Evolutionary conservation across 2,113 vertebrate species (phyloP), one percentile per base, ranked within the genome.

Genomic region (Prietella phreatophila): DNA sequence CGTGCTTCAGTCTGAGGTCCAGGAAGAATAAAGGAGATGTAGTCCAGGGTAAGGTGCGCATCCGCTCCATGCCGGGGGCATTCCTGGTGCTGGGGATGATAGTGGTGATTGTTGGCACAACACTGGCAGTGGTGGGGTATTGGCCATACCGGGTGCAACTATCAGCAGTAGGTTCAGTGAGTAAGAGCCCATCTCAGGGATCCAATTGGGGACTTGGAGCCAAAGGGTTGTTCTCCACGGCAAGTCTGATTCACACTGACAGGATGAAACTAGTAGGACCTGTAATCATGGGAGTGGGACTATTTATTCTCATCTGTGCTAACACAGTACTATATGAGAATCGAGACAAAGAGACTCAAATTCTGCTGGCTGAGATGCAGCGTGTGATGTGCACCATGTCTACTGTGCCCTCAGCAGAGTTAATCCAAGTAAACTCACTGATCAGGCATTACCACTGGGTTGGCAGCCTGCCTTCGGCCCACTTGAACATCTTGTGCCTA

Each of bases 311-410:
- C 92, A 99, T 99, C 93, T 99, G 98, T 0, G 98, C 98, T 89
- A 99, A 99, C 95, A 99, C 98, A 0, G 96, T 99, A 84, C 95
- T 99, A n/a, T 98, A 99, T 0, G 98, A 99, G 94, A 99, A 99
- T 95, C 94, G 98, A 13, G 98, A 99, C 93, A 92, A 96, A 90
- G 98, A 99, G 93, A 99, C 98, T 1, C 96, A 96, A 84, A 94
- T 92, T 93, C 95, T 99, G 61, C 87, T 96, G 87, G 96, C 97
- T 89, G 96, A 97, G 93, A 97, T 97, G 94, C 96, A 95, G 87
- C 97, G 94, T 11, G 95, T 95, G 4, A 95, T 96, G 91, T 97
- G 95, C 88, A 94, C 91, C 36, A 93, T 97, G 92, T 95, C 96
- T 86, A 93, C 93, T 0, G 94, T 91, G 80, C 94, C 94, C 47